Conservation (phyloP, 2,797 vertebrate genomes). For the Psittacula echo region DNA sequence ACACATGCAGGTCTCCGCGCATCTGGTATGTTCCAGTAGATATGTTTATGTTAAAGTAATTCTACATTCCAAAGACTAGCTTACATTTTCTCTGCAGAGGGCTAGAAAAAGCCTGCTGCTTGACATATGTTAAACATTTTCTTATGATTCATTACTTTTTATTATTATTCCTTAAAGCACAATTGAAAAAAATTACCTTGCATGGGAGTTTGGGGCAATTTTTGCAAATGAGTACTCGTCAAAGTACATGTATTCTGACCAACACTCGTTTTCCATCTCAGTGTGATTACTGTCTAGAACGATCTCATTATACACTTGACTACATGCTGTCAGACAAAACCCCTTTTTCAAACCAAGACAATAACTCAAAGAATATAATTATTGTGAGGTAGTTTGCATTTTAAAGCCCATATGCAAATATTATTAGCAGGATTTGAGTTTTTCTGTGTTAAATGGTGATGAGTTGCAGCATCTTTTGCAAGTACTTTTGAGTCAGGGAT, state of each 20-base stretch:
- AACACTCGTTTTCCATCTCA: background rate
- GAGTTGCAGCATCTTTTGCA: background rate
- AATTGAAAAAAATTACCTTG: background rate
- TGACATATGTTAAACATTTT: background rate
- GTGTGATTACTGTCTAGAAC: conserved; percentile 23
- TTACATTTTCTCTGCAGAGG: background rate
- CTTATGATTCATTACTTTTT: background rate
- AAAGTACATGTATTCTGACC: conserved; percentile 5
- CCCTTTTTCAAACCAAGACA: conserved; percentile 19
- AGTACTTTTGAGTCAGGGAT: background rate
- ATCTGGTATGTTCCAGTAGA: background rate
- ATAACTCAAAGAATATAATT: conserved; percentile 19
- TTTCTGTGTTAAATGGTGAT: background rate
- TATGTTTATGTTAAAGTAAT: background rate
- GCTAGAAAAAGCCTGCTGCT: background rate
- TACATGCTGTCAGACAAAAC: conserved; percentile 41
- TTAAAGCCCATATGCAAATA: conserved; percentile 6
- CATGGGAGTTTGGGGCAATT: background rate
- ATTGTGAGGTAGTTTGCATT: background rate
- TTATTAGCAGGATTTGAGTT: background rate
- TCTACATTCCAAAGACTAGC: background rate
- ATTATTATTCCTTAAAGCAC: background rate
- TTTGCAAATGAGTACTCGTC: conserved; percentile 9
- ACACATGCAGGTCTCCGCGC: background rate
- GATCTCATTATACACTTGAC: conserved; percentile 43